phyloP scores from a whole-genome alignment of 2,113 vertebrate genomes.

The Oryzias woworae region DNA sequence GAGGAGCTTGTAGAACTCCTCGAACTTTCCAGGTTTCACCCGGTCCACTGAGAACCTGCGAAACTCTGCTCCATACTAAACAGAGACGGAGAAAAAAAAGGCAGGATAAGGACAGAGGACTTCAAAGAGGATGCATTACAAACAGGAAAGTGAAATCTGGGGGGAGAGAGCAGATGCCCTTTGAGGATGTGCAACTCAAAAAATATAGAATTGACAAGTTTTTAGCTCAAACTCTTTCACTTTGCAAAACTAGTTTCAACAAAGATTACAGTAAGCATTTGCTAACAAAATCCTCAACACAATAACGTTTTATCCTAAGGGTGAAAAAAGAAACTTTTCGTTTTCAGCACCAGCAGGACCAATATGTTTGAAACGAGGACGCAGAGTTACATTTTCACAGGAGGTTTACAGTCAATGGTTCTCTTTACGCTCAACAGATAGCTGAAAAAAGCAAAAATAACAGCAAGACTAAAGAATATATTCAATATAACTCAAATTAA shows the following conservation, averaged over 20 bases:
- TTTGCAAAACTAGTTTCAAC: constrained; percentile 4
- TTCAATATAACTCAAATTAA: no score
- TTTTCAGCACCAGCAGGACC: neutral
- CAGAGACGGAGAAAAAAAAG: constrained; percentile 15
- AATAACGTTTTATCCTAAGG: neutral
- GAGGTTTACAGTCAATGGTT: neutral
- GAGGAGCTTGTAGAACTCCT: constrained; percentile 97
- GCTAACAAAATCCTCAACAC: constrained; percentile 9
- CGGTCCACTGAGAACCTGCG: constrained; percentile 94
- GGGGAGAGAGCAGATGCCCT: constrained; percentile 25
- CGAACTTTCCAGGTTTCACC: constrained; percentile 92
- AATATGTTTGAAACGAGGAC: neutral
- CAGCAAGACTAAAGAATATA: no score
- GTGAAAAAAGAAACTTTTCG: neutral
- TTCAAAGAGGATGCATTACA: constrained; percentile 8
- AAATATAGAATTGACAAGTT: neutral
- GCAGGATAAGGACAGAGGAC: neutral
- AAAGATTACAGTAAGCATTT: neutral
- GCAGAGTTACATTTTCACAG: neutral
- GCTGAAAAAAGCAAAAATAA: neutral
- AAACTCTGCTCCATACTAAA: constrained; percentile 96
- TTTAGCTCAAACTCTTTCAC: neutral
- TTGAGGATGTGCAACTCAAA: constrained; percentile 10
- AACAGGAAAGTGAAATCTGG: constrained; percentile 43
- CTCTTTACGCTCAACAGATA: neutral